Base-by-base conservation (phyloP, 2,113 vertebrate genomes). In the Puntigrus tetrazona region DNA sequence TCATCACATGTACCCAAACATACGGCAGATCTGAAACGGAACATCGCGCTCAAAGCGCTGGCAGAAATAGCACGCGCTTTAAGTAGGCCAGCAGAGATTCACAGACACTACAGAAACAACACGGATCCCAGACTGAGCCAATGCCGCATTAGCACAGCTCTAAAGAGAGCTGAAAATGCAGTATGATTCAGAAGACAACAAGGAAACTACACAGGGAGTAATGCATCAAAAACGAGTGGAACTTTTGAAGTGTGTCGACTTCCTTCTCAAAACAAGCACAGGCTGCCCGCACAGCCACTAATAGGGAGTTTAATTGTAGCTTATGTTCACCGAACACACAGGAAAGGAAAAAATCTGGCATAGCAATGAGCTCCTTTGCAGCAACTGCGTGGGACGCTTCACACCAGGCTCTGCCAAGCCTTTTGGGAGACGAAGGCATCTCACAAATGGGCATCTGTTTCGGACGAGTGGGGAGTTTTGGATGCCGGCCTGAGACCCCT, bases 51-150 rank as follows among this genome's bases (percentile, higher is more conserved):
- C 63, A 73, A 76, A 88, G 89, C 75, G 87, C 85, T 82, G 87
- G 78, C 79, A 84, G 27, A 91, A 92, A 88, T 88, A 81, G 91
- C 91, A 82, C 85, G 81, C 43, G 43, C 61, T 86, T 59, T 85
- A 93, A 93, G 90, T 93, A 90, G 93, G 92, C 38, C 91, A 82
- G 86, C 88, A 89, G 88, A 92, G 86, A 70, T 31, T 69, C 70
- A 74, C 57, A 90, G 82, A 86, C 87, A 81, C 55, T 80, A 80
- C 69, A 89, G 88, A 81, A 80, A 87, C 61, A 78, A 29, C 29
- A 79, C 67, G 1, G 27, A 11, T 70, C 78, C 13, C 57, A 55
- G 41, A 63, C 10, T 63, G 74, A 87, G 88, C 70, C 45, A 55
- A 29, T 67, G 27, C 63, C 45, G 45, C 45, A 63, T 55, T 16